Percentiles rank a stretch among this genome's conserved stretches.
Conservation (phyloP, 2,797 vertebrate species). For the Vipera ursinii region DNA sequence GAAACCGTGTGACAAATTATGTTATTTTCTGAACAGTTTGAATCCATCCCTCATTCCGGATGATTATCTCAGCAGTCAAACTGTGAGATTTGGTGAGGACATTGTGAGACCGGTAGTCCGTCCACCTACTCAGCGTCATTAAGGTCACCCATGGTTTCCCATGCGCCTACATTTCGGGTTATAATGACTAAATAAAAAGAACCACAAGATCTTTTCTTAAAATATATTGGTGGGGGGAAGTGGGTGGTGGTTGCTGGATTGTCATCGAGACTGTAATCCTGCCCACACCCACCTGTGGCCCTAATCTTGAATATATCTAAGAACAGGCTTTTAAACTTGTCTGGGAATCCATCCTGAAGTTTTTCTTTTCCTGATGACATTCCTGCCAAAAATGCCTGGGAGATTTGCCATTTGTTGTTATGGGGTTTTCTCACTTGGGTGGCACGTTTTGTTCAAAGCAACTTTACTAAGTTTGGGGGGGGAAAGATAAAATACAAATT, state of each 20-base stretch:
- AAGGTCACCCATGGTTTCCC: background rate
- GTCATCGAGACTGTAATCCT: background rate
- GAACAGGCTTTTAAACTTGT: background rate
- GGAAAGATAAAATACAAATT: background rate
- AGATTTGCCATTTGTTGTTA: background rate
- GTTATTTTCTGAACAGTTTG: background rate
- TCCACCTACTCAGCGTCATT: background rate
- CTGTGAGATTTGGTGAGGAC: background rate
- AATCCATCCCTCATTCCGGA: no score
- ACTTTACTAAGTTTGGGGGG: background rate
- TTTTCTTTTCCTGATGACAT: background rate
- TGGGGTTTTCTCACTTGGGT: background rate
- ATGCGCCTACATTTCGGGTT: background rate
- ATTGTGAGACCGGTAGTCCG: background rate
- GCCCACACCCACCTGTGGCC: background rate
- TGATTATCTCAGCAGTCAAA: background rate
- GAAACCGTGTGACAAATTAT: background rate
- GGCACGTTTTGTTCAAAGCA: background rate
- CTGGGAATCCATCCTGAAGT: background rate
- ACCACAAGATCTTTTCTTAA: background rate
- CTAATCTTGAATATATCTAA: background rate
- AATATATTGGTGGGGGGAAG: background rate
- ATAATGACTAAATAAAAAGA: background rate
- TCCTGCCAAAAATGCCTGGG: background rate
- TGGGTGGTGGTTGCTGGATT: background rate